phyloP scores from a whole-genome alignment of 2,888 invertebrate species.

The Folsomia manolachei region DNA sequence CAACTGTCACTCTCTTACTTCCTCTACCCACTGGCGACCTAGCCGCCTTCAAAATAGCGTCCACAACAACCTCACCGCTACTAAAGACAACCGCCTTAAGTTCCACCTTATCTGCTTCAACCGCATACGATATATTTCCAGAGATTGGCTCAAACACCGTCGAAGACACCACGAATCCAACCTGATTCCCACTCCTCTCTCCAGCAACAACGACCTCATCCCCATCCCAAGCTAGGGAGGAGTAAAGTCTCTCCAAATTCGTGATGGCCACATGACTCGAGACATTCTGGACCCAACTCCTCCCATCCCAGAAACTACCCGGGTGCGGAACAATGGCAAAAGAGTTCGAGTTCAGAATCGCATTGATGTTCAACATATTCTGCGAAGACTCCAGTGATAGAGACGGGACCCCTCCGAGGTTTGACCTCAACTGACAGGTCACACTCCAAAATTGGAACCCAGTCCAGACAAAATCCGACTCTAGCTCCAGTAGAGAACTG shows the following conservation, averaged over 20 bases:
- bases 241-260: not conserved
- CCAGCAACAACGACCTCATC: not conserved
- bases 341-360: not conserved
- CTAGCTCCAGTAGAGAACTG: slow-evolving; percentile 2
- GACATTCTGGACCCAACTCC: not conserved
- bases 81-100: not conserved
- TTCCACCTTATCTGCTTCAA: not conserved
- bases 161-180: slow-evolving; percentile 11
- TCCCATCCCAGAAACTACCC: not conserved
- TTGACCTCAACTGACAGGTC: slow-evolving; percentile 2
- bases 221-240: not conserved
- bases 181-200: not conserved
- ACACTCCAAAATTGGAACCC: slow-evolving; percentile 22
- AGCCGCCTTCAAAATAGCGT: not conserved
- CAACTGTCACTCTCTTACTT: no score
- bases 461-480: slow-evolving; percentile 3
- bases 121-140: not conserved
- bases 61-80: not conserved
- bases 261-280: not conserved
- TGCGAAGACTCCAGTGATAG: slow-evolving; percentile 15
- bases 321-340: not conserved
- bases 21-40: not conserved
- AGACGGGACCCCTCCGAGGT: slow-evolving; percentile 16
- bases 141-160: not conserved
- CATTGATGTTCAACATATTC: not conserved